Conservation (phyloP, 2,888 invertebrate species). For the Panopea generosa region DNA sequence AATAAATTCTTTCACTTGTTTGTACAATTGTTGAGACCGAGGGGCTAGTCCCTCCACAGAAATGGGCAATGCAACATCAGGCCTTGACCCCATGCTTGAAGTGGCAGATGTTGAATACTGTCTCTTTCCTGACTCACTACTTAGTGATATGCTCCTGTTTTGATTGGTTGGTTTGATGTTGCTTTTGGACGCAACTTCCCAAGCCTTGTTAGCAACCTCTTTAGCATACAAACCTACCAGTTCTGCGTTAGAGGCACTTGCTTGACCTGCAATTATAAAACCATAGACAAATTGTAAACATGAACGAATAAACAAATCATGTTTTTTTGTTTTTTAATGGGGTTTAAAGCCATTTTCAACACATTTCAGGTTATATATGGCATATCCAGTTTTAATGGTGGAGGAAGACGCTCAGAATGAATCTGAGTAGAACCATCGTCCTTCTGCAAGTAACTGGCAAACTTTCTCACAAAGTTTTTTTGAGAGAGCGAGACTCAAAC, state of each 20-base stretch:
- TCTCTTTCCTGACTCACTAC: conserved; percentile 40
- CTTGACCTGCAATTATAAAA: conserved; percentile 75
- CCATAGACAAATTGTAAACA: background rate
- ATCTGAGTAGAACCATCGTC: too few species aligned
- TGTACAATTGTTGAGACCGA: conserved; percentile 82
- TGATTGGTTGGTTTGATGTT: conserved; percentile 62
- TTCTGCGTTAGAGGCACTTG: conserved; percentile 78
- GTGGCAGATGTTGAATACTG: conserved; percentile 61
- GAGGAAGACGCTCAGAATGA: too few species aligned
- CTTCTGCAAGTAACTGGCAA: too few species aligned
- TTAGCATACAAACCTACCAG: conserved; percentile 71
- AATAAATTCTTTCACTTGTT: conserved; percentile 84
- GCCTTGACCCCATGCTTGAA: conserved; percentile 30
- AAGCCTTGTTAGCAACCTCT: conserved; percentile 75
- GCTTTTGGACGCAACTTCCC: conserved; percentile 75
- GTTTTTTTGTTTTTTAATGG: too few species aligned
- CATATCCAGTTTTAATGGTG: too few species aligned
- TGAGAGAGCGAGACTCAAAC: too few species aligned
- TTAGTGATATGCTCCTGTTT: conserved; percentile 16
- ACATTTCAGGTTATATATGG: too few species aligned
- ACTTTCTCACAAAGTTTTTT: too few species aligned
- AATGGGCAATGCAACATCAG: conserved; percentile 74
- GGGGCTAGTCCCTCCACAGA: conserved; percentile 82
- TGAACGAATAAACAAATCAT: too few species aligned
- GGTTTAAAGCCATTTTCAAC: too few species aligned